phyloP scores from a whole-genome alignment of 2,888 invertebrate genomes.

The Sesia apiformis region DNA sequence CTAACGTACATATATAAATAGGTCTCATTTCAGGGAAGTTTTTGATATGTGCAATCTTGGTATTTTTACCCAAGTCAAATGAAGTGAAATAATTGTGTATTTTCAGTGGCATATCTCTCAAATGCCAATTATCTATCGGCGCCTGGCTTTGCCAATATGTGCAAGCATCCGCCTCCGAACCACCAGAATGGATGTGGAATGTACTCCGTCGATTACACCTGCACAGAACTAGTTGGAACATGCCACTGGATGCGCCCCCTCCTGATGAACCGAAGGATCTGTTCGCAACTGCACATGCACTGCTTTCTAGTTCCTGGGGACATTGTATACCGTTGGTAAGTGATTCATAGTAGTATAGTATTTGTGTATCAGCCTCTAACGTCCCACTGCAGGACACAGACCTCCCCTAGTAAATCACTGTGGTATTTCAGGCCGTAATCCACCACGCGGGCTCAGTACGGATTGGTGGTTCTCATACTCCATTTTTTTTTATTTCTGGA shows the following conservation, averaged over 20 bases:
- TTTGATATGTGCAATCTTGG: too few species aligned
- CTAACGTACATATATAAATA: too few species aligned
- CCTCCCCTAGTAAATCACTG: too few species aligned
- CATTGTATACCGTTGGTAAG: conserved; percentile 59
- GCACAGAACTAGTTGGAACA: conserved; percentile 45
- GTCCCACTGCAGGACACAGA: too few species aligned
- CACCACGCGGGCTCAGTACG: too few species aligned
- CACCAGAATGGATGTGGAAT: conserved; percentile 45
- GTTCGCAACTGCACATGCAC: conserved; percentile 31
- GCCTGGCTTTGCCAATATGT: conserved; percentile 25
- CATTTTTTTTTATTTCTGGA: too few species aligned
- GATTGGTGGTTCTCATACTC: too few species aligned
- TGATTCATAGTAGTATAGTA: background rate
- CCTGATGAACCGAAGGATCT: conserved; percentile 19
- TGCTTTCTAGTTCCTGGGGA: conserved; percentile 51
- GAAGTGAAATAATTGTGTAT: background rate
- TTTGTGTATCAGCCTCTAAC: too few species aligned
- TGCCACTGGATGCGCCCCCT: conserved; percentile 26
- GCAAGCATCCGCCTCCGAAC: conserved; percentile 1
- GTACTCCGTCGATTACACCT: conserved; percentile 33
- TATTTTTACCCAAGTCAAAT: too few species aligned
- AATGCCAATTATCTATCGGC: conserved; percentile 39
- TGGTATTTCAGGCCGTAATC: too few species aligned
- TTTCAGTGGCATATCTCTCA: conserved; percentile 45
- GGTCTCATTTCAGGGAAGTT: too few species aligned